Conservation (phyloP, 2,113 vertebrate genomes). For the Etia nguti region DNA sequence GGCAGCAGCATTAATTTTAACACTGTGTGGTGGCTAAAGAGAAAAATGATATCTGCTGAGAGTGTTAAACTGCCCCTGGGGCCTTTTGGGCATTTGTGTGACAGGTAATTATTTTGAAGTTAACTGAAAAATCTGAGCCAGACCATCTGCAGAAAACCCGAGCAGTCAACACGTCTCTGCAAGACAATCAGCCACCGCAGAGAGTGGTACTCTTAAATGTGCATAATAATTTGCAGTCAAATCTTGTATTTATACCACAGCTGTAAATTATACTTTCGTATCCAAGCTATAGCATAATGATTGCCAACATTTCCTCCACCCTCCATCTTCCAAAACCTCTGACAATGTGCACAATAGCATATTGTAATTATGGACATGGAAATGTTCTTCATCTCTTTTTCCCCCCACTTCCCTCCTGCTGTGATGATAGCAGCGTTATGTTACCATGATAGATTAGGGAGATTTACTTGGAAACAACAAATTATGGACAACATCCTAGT, state of each 20-base stretch:
- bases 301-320: background rate
- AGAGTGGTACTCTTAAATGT: background rate
- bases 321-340: background rate
- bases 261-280: background rate
- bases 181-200: background rate
- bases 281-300: slow-evolving; percentile 44
- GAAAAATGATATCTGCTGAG: slow-evolving; percentile 35
- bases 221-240: slow-evolving; percentile 1
- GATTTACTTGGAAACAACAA: background rate
- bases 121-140: slow-evolving; percentile 9
- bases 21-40: slow-evolving; percentile 42
- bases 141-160: background rate
- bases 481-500: background rate
- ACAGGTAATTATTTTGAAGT: slow-evolving; percentile 38
- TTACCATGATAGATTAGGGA: background rate
- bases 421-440: background rate
- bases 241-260: background rate
- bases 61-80: slow-evolving; percentile 36
- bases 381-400: background rate
- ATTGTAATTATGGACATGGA: background rate
- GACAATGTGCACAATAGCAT: slow-evolving; percentile 6
- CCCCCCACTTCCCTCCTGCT: background rate
- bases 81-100: background rate
- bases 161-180: background rate
- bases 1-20: slow-evolving; percentile 32